Base-by-base conservation (phyloP, 2,888 invertebrate species). In the Diarsia rubi region DNA sequence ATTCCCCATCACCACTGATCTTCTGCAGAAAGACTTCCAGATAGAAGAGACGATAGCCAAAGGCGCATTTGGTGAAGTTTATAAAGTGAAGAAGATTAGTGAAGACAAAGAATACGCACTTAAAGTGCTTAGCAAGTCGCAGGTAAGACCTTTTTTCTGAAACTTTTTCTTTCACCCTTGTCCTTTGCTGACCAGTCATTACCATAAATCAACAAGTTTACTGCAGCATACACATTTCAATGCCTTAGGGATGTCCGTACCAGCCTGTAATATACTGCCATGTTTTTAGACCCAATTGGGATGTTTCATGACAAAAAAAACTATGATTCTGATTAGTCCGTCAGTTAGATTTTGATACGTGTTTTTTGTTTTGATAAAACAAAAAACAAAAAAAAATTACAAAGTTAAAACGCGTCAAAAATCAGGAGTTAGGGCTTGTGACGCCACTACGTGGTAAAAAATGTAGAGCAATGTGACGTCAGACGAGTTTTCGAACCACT, bases 41-140 rank as follows among this genome's bases (percentile, higher is more conserved):
- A 97, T 98, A 82, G 91, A 98, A 69, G 97, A 98, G 84, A 97
- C 98, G 78, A 97, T 99, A 91, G 98, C 98, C n/a, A 97, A 97
- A 90, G 99, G 99, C 80, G 98, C 99, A 31, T 99, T 98, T 94
- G 99, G 99, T 37, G 98, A 98, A 94, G 99, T 99, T 8, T 98
- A 98, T 89, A 98, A 98, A 97, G 98, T 98, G 21, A 95, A 97
- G 82, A 97, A 97, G 91, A 97, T 97, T 72, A 97, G 97, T 86
- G 97, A 97, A 75, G 96, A 97, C 79, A 97, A 97, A 88, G 94
- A 97, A 82, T 99, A 98, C 96, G 99, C 99, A 69, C 97, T 99
- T 86, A 99, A 99, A 97, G 98, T 98, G 77, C 97, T 98, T 27
- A 97, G 97, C 83, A 98, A 98, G 95, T 97, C 98, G 64, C 98